Evolutionary conservation across 2,888 invertebrate species (phyloP).

Genomic region (Cephus nigrinus): DNA sequence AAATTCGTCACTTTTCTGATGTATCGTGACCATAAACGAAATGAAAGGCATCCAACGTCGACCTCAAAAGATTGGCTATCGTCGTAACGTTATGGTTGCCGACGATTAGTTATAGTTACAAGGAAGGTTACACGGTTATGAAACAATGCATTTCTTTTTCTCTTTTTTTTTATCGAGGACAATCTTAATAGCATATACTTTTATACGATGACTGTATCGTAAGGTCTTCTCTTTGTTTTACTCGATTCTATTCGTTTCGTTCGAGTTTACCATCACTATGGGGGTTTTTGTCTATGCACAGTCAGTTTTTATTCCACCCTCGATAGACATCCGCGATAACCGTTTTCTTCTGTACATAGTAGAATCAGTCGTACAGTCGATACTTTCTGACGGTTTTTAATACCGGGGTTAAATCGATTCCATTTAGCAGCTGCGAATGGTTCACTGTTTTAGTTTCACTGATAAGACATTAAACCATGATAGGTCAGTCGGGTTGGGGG

Average conservation of each 20-base stretch:
- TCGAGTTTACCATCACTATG: background rate
- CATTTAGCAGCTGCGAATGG: slow-evolving; percentile 11
- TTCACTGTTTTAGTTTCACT: slow-evolving; percentile 15
- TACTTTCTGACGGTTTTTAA: background rate
- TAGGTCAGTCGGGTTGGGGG: slow-evolving; percentile 31
- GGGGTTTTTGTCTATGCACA: background rate
- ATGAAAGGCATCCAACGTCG: background rate
- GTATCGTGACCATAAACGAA: background rate
- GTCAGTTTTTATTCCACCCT: background rate
- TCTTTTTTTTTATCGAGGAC: background rate
- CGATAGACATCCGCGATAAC: background rate
- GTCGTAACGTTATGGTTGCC: background rate
- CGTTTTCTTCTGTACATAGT: background rate
- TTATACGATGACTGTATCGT: background rate
- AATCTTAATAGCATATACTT: background rate
- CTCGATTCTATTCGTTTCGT: background rate
- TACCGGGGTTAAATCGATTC: background rate
- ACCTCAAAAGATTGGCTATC: background rate
- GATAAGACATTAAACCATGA: slow-evolving; percentile 35
- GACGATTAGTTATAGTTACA: background rate
- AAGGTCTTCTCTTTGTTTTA: background rate
- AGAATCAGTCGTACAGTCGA: background rate
- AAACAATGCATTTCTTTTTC: background rate
- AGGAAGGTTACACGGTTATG: background rate
- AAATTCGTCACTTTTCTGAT: background rate